These are phyloP conservation scores for Steinernema khuongi DNA, from an alignment of 1,140 invertebrate species.

Conservation along the genomic window DNA sequence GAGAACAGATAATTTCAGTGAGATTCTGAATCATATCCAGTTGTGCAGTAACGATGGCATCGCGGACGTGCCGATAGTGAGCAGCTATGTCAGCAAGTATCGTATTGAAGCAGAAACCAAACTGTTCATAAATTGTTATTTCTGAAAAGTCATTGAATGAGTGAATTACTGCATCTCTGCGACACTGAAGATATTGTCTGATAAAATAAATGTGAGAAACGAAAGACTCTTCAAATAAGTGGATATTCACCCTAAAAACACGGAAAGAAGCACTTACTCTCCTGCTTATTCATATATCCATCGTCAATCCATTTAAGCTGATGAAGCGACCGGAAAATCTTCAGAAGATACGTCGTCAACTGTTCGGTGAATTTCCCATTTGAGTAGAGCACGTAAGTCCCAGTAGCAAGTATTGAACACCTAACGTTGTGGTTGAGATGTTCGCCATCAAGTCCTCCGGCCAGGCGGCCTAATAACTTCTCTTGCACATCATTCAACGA, in stretches of 20 bases:
- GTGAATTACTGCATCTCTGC: neutral
- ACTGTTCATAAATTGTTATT: constrained; percentile 57
- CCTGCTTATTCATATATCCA: constrained; percentile 45
- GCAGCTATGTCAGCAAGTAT: constrained; percentile 53
- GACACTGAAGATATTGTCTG: constrained; percentile 14
- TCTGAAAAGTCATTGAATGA: constrained; percentile 41
- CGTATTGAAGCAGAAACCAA: constrained; percentile 57
- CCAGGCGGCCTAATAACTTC: constrained; percentile 41
- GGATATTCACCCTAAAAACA: neutral
- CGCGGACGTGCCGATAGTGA: constrained; percentile 40
- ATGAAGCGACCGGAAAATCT: constrained; percentile 39
- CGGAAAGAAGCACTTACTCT: constrained; percentile 41
- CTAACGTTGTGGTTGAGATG: constrained; percentile 59
- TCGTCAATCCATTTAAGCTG: constrained; percentile 57
- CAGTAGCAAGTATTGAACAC: constrained; percentile 43
- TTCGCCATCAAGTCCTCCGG: constrained; percentile 39
- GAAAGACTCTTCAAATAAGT: no score
- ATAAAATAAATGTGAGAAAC: constrained; percentile 15
- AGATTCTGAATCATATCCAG: constrained; percentile 42
- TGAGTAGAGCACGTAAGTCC: constrained; percentile 52
- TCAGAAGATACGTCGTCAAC: constrained; percentile 38
- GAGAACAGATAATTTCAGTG: constrained; percentile 29
- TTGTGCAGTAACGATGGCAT: constrained; percentile 49
- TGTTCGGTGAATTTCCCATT: constrained; percentile 45
- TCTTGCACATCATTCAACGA: constrained; percentile 38